A percentile compares a stretch with the other conserved stretches of the same genome.
These are phyloP conservation scores for Siderastrea radians DNA, from an alignment of 92 coral and sea anemone genomes.

Conservation along the genomic window DNA sequence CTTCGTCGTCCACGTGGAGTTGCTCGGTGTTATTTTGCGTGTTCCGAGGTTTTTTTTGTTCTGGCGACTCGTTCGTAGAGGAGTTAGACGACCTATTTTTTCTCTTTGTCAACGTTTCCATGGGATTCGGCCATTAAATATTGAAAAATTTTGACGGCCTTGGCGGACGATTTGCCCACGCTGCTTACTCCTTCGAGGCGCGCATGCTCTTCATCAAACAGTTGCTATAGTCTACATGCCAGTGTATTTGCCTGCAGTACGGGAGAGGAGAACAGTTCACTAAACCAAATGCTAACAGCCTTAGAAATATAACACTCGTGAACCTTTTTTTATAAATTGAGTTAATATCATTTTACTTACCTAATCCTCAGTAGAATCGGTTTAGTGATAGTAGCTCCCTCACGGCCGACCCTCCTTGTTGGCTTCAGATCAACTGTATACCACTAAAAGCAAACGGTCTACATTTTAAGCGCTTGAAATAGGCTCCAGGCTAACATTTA, in stretches of 20 bases:
- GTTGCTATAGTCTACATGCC: not conserved
- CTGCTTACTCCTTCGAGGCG: no score
- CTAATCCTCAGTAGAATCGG: not conserved
- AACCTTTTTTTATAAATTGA: not conserved
- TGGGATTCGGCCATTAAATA: no score
- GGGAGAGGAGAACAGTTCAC: not conserved
- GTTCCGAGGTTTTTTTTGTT: no score
- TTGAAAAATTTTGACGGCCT: no score
- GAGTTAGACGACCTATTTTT: no score
- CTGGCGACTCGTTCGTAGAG: no score
- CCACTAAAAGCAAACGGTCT: conserved; percentile 29
- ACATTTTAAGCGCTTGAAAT: conserved; percentile 38
- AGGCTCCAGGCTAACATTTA: conserved; percentile 32
- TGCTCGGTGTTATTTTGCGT: no score
- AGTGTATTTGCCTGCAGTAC: not conserved
- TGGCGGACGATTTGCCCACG: no score
- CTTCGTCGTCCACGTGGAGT: no score
- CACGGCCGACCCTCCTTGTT: not conserved
- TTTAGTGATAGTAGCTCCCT: not conserved
- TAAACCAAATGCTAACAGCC: not conserved
- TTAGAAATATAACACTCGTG: not conserved
- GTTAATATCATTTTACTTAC: not conserved
- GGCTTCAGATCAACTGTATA: conserved; percentile 4
- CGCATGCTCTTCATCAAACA: no score
- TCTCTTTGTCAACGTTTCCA: no score